A percentile compares a stretch with the other conserved stretches of the same genome.
These are phyloP conservation scores for Stictocephala bisonia DNA, from an alignment of 2,888 invertebrate species.

Conservation along the genomic window DNA sequence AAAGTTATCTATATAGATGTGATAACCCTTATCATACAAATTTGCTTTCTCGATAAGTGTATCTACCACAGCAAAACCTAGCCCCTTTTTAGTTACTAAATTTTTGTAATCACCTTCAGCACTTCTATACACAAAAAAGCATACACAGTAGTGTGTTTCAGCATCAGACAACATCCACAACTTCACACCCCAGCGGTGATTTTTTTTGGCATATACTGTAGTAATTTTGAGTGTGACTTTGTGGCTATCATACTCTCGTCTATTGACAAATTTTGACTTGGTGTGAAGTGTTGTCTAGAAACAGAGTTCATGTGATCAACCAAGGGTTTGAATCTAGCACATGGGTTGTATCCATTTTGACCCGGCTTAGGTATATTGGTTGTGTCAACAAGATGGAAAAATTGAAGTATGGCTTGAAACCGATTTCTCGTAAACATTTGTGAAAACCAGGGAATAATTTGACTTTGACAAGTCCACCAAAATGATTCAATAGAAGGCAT, in stretches of 20 bases:
- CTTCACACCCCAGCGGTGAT: too few relatives aligned
- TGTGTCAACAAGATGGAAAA: conserved; percentile 26
- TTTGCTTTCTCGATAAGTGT: too few relatives aligned
- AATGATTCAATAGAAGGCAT: conserved; percentile 8
- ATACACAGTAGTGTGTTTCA: too few relatives aligned
- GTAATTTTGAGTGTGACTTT: too few relatives aligned
- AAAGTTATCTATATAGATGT: too few relatives aligned
- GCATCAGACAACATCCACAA: too few relatives aligned
- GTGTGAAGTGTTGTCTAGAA: background rate
- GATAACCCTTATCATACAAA: too few relatives aligned
- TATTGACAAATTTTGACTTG: background rate
- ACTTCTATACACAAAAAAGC: too few relatives aligned
- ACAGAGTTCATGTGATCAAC: background rate
- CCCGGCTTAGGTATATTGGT: background rate
- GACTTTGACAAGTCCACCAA: background rate
- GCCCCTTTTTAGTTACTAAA: too few relatives aligned
- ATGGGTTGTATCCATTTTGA: background rate
- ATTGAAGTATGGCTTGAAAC: background rate
- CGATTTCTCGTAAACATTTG: conserved; percentile 23
- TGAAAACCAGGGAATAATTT: background rate
- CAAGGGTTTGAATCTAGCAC: conserved; percentile 3
- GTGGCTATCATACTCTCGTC: conserved; percentile 5
- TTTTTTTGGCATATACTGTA: too few relatives aligned
- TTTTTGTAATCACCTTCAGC: too few relatives aligned
- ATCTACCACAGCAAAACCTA: too few relatives aligned